Conservation (phyloP, 2,797 vertebrate genomes). For the Chelon auratus region DNA sequence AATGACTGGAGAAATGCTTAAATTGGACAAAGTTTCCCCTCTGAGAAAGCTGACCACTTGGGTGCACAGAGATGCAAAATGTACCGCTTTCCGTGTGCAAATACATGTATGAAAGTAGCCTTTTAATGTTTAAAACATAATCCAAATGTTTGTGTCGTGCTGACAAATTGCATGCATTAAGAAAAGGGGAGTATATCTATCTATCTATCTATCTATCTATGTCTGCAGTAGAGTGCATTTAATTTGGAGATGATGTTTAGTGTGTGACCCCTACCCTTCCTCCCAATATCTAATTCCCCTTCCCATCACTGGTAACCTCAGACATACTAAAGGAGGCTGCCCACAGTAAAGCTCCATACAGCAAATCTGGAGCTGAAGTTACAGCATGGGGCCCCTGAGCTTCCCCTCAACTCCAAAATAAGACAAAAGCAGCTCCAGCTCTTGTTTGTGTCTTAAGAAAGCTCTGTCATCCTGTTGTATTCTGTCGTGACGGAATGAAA, state of each 20-base stretch:
- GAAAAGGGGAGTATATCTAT: slow-evolving; percentile 20
- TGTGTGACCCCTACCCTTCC: neutral
- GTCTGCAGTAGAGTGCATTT: neutral
- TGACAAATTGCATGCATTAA: neutral
- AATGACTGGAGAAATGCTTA: neutral
- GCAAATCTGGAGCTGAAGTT: slow-evolving; percentile 43
- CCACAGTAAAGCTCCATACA: slow-evolving; percentile 23
- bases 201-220: slow-evolving; percentile 24
- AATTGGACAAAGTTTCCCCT: slow-evolving; percentile 21
- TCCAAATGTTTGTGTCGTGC: neutral
- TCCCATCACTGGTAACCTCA: slow-evolving; percentile 21
- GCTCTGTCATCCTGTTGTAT: slow-evolving; percentile 48
- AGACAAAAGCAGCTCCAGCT: slow-evolving; percentile 23
- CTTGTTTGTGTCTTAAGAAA: slow-evolving; percentile 53
- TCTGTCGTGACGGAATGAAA: slow-evolving; percentile 45
- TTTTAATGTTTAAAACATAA: neutral
- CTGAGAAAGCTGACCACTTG: neutral
- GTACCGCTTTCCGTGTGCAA: neutral
- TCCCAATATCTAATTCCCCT: neutral
- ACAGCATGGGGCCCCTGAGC: slow-evolving; percentile 29
- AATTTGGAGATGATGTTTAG: neutral
- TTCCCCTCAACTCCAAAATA: slow-evolving; percentile 27
- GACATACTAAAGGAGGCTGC: slow-evolving; percentile 37
- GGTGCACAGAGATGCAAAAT: neutral
- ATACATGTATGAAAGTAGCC: neutral